phyloP scores from a whole-genome alignment of 2,797 vertebrate genomes.

The Rhincodon typus region DNA sequence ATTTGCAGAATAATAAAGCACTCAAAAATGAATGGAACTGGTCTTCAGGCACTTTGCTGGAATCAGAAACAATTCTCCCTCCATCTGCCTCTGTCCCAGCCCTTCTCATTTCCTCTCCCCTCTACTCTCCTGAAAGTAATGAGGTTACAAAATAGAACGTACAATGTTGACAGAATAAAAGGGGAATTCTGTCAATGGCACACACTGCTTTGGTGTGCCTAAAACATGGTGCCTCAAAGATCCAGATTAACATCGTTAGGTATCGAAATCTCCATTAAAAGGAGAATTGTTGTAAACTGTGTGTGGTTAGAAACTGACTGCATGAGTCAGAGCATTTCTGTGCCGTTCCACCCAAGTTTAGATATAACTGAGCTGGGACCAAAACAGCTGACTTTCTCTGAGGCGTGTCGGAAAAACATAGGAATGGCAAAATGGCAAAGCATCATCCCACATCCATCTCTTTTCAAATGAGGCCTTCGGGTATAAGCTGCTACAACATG shows the following conservation, averaged over 20 bases:
- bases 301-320: neutral
- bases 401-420: neutral
- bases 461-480: neutral
- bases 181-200: neutral
- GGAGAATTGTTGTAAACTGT: neutral
- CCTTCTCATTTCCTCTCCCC: neutral
- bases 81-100: neutral
- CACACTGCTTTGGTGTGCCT: neutral
- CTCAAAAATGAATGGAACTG: neutral
- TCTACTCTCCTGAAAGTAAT: neutral
- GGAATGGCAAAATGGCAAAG: conserved; percentile 7
- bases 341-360: neutral
- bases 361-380: neutral
- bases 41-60: neutral
- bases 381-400: neutral
- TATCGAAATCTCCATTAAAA: neutral
- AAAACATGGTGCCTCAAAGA: neutral
- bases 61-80: neutral
- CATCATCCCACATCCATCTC: conserved; percentile 11
- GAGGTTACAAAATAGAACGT: neutral
- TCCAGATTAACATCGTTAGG: neutral
- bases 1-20: neutral
- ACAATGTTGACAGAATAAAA: neutral
- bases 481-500: neutral
- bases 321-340: neutral